phyloP scores from a whole-genome alignment of 92 coral and sea anemone species.

The Blastomussa wellsi region DNA sequence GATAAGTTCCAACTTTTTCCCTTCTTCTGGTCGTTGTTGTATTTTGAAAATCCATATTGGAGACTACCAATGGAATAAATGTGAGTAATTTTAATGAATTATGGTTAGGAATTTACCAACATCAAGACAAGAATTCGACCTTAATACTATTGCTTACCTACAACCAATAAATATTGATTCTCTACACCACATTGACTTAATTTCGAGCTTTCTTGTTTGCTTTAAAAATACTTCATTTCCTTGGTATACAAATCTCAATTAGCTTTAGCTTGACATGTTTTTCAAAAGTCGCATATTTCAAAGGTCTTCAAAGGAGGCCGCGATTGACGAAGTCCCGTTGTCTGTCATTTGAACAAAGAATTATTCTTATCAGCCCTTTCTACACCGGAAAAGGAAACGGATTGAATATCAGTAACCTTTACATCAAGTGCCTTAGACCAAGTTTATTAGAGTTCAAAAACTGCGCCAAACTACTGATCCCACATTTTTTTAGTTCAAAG shows the following conservation, averaged over 20 bases:
- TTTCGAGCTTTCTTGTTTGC: neutral
- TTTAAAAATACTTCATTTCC: neutral
- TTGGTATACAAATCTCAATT: neutral
- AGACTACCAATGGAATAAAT: neutral
- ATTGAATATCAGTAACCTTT: neutral
- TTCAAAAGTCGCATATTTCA: neutral
- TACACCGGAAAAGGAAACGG: neutral
- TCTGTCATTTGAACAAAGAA: neutral
- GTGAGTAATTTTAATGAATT: neutral
- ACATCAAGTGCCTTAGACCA: constrained; percentile 2
- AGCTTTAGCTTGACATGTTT: neutral
- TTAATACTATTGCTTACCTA: neutral
- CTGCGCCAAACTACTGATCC: neutral
- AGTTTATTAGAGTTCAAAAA: constrained; percentile 1
- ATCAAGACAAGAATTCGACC: neutral
- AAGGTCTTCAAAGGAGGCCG: neutral
- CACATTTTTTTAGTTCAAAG: neutral
- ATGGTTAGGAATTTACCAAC: neutral
- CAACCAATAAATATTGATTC: neutral
- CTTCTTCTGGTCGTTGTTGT: neutral
- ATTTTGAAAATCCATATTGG: neutral
- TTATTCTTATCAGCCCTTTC: neutral
- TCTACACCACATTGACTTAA: neutral
- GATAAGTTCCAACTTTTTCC: neutral
- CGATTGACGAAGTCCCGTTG: neutral